Conservation (phyloP, 2,797 vertebrate genomes). For the Rhinoraja longicauda region DNA sequence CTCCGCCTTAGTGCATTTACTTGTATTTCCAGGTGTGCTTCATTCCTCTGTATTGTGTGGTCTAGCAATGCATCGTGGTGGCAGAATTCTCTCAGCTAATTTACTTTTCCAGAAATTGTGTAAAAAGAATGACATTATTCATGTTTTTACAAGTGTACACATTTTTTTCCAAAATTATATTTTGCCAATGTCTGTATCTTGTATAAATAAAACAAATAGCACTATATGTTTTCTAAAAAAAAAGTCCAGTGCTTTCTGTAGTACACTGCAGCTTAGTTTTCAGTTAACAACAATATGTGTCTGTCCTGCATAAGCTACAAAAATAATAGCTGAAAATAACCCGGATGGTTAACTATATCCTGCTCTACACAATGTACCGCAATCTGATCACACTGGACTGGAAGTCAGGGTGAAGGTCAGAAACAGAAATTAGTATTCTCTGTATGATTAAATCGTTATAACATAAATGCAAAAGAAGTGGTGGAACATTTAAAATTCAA, state of each 20-base stretch:
- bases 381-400: not conserved
- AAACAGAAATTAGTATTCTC: not conserved
- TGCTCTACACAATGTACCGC: conserved; percentile 17
- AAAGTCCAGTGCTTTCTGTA: conserved; percentile 59
- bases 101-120: conserved; percentile 27
- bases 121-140: conserved; percentile 39
- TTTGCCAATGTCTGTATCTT: conserved; percentile 84
- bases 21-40: conserved; percentile 25
- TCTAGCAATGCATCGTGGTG: conserved; percentile 32
- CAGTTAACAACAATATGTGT: not conserved
- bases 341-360: not conserved
- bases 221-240: conserved; percentile 25
- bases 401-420: not conserved
- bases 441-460: not conserved
- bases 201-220: conserved; percentile 50
- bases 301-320: not conserved
- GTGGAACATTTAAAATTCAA: not conserved
- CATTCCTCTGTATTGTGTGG: conserved; percentile 29
- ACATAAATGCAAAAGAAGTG: not conserved
- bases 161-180: conserved; percentile 78
- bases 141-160: conserved; percentile 72
- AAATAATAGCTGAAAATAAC: not conserved
- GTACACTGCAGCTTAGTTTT: conserved; percentile 45
- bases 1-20: not conserved
- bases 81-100: conserved; percentile 29